Conservation (phyloP, 2,113 vertebrate genomes). For the Urocynchramus pylzowi region DNA sequence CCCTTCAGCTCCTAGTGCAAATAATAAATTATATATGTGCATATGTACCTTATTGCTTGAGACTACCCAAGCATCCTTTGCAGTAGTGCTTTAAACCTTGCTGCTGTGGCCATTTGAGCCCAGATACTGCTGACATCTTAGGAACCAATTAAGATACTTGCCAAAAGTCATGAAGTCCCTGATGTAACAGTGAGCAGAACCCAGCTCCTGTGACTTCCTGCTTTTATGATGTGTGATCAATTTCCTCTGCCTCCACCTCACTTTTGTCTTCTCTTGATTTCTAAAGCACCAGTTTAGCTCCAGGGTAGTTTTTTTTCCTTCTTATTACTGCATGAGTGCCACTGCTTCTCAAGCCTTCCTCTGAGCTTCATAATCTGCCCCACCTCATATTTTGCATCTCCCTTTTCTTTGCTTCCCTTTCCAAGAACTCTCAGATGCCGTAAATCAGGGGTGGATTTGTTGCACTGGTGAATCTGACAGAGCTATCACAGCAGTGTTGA, state of each 20-base stretch:
- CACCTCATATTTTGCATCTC: neutral
- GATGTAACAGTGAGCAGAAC: neutral
- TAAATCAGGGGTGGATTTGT: neutral
- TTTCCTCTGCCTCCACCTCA: neutral
- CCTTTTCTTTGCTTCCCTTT: neutral
- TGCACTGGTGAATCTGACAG: neutral
- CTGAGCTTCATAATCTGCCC: neutral
- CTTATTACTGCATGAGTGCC: neutral
- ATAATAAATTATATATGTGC: conserved; percentile 11
- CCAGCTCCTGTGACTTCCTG: neutral
- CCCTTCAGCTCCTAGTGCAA: neutral
- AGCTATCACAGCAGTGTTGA: neutral
- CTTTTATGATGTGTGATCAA: neutral
- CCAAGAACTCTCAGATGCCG: neutral
- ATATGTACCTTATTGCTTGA: neutral
- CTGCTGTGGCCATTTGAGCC: neutral
- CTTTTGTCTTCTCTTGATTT: neutral
- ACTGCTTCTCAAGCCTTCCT: neutral
- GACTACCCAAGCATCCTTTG: neutral
- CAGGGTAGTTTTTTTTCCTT: neutral
- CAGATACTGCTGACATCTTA: neutral
- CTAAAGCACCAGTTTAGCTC: neutral
- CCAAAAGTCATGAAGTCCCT: neutral
- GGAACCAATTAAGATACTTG: neutral
- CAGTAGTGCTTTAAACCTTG: neutral